phyloP scores from a whole-genome alignment of 2,888 invertebrate genomes.

The Perithous albicinctus region DNA sequence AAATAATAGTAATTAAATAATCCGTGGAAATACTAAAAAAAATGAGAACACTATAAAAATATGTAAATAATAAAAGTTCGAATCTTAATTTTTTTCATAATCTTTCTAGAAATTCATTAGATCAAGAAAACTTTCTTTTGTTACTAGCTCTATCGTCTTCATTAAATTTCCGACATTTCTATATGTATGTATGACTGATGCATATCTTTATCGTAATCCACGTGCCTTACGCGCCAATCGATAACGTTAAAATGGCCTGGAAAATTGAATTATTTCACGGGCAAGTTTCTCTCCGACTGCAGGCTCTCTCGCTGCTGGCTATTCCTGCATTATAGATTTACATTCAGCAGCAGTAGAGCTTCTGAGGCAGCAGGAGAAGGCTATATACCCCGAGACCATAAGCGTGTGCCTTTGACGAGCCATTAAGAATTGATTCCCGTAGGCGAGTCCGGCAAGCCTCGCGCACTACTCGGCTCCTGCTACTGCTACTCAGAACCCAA shows the following conservation, averaged over 20 bases:
- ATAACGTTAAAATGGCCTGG: constrained; percentile 68
- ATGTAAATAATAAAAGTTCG: too few relatives aligned
- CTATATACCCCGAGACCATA: constrained; percentile 66
- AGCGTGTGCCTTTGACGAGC: constrained; percentile 69
- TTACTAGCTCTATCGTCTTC: background rate
- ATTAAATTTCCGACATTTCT: constrained; percentile 39
- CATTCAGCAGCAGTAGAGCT: constrained; percentile 61
- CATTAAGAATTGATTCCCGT: constrained; percentile 71
- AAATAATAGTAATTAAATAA: too few relatives aligned
- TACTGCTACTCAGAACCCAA: constrained; percentile 51
- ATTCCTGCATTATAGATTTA: constrained; percentile 69
- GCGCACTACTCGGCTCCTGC: constrained; percentile 27
- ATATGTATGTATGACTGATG: constrained; percentile 27
- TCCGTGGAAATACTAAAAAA: too few relatives aligned
- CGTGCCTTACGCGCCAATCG: constrained; percentile 59
- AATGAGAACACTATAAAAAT: too few relatives aligned
- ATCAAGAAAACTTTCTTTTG: background rate
- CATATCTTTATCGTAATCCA: constrained; percentile 26
- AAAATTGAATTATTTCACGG: constrained; percentile 72
- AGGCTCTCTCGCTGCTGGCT: constrained; percentile 59
- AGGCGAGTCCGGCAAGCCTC: constrained; percentile 65
- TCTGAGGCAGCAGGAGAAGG: constrained; percentile 34
- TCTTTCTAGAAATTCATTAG: background rate
- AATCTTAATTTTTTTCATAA: too few relatives aligned
- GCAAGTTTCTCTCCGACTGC: constrained; percentile 66